Evolutionary conservation across 2,888 invertebrate genomes (phyloP).

Genomic region (Synanthedon myopaeformis): DNA sequence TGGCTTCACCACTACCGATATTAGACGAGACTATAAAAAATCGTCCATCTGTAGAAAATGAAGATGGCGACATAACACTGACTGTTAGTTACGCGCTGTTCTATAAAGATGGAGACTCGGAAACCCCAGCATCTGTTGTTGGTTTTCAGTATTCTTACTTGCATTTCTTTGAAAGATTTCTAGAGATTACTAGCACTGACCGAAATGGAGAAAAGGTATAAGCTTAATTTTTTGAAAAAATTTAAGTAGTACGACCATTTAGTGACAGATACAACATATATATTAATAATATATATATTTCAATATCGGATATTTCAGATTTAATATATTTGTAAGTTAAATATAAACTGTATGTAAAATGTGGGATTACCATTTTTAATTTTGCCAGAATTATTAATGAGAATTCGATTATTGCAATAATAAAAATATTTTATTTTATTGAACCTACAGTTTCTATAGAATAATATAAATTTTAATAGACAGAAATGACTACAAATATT

Average conservation of each 20-base stretch:
- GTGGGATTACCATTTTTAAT: too few relatives aligned
- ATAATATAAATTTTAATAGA: too few relatives aligned
- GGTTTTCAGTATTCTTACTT: slow-evolving; percentile 86
- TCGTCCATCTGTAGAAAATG: slow-evolving; percentile 38
- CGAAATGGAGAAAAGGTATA: slow-evolving; percentile 24
- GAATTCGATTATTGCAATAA: too few relatives aligned
- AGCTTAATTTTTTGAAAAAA: neutral
- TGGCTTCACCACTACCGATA: slow-evolving; percentile 76
- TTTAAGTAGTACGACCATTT: neutral
- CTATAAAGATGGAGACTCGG: slow-evolving; percentile 78
- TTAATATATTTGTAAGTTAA: too few relatives aligned
- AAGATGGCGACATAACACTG: slow-evolving; percentile 72
- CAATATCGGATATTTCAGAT: too few relatives aligned
- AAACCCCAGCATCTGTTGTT: slow-evolving; percentile 89
- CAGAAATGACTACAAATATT: too few relatives aligned
- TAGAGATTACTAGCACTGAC: slow-evolving; percentile 65
- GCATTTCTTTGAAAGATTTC: slow-evolving; percentile 76
- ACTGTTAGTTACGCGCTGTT: slow-evolving; percentile 89
- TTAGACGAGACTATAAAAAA: slow-evolving; percentile 42
- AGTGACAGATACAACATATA: too few relatives aligned
- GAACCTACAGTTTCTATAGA: too few relatives aligned
- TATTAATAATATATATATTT: too few relatives aligned
- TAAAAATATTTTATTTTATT: too few relatives aligned
- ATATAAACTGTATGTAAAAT: too few relatives aligned
- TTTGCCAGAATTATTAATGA: too few relatives aligned